Percentiles rank a stretch among this genome's conserved stretches.
Conservation (phyloP, 2,113 vertebrate species). For the Vicugna pacos region DNA sequence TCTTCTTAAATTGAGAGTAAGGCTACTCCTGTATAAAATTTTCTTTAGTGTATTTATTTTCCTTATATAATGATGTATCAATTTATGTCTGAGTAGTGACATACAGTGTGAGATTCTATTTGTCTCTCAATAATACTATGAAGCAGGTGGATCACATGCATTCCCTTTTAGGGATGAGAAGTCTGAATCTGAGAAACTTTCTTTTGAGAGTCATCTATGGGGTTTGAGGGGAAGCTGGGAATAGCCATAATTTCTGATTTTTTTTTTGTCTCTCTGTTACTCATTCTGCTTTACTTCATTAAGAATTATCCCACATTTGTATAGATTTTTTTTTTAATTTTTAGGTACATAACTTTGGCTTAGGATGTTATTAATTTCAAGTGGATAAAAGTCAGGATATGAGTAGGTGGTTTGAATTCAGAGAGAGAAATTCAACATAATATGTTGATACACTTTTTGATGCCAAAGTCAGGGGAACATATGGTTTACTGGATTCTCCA, state of each 20-base stretch:
- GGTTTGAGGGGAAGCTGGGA: neutral
- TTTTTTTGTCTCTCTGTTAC: neutral
- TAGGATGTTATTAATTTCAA: conserved; percentile 37
- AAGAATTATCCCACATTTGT: neutral
- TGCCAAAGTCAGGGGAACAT: conserved; percentile 54
- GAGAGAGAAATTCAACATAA: conserved; percentile 28
- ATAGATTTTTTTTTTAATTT: neutral
- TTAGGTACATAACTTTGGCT: conserved; percentile 44
- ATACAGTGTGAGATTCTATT: neutral
- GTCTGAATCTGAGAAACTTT: neutral
- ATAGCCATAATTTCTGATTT: neutral
- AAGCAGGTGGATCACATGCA: neutral
- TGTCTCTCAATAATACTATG: neutral
- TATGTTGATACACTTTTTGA: conserved; percentile 1
- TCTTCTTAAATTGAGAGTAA: neutral
- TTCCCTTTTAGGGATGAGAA: neutral
- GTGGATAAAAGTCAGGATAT: neutral
- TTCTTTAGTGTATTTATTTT: neutral
- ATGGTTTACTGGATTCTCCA: conserved; percentile 10
- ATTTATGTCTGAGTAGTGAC: neutral
- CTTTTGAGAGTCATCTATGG: neutral
- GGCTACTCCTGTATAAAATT: neutral
- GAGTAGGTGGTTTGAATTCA: conserved; percentile 60
- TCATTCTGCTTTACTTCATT: neutral
- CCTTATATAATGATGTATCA: neutral